These are phyloP conservation scores for Drosophila atroscutellata DNA, from an alignment of 2,888 invertebrate genomes.

Conservation along the genomic window DNA sequence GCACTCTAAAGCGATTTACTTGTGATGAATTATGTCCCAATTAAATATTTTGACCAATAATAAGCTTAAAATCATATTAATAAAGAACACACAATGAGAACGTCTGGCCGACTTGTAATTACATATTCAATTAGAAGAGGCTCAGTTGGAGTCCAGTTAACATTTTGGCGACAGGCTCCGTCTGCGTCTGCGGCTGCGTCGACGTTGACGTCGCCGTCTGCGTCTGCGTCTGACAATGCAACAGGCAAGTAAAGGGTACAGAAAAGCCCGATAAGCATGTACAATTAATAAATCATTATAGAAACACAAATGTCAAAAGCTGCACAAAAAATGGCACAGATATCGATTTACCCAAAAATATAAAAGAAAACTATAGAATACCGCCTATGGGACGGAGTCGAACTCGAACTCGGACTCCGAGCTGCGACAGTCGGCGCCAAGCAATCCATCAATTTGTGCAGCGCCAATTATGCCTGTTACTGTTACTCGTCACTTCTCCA, in stretches of 20 bases:
- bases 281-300: conserved; percentile 77
- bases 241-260: conserved; percentile 37
- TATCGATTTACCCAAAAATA: conserved; percentile 73
- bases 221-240: conserved; percentile 34
- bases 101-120: conserved; percentile 51
- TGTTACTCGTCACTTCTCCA: conserved; percentile 71
- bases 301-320: conserved; percentile 54
- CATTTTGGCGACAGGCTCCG: conserved; percentile 62
- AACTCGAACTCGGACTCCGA: conserved; percentile 31
- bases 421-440: conserved; percentile 81
- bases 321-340: conserved; percentile 66
- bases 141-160: conserved; percentile 33
- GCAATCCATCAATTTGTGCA: conserved; percentile 83
- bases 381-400: conserved; percentile 56
- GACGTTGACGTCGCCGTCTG: conserved; percentile 24
- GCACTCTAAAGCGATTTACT: conserved; percentile 21
- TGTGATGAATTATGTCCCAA: conserved; percentile 63
- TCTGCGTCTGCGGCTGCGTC: conserved; percentile 25
- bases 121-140: conserved; percentile 58
- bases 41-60: conserved; percentile 29
- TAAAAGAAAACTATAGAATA: conserved; percentile 59
- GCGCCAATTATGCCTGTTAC: conserved; percentile 81
- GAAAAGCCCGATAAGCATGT: conserved; percentile 57
- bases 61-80: conserved; percentile 74
- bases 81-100: conserved; percentile 49